Evolutionary conservation across 2,113 vertebrate species (phyloP), one percentile per base, ranked within the genome.

Genomic region (Pseudopipra pipra): DNA sequence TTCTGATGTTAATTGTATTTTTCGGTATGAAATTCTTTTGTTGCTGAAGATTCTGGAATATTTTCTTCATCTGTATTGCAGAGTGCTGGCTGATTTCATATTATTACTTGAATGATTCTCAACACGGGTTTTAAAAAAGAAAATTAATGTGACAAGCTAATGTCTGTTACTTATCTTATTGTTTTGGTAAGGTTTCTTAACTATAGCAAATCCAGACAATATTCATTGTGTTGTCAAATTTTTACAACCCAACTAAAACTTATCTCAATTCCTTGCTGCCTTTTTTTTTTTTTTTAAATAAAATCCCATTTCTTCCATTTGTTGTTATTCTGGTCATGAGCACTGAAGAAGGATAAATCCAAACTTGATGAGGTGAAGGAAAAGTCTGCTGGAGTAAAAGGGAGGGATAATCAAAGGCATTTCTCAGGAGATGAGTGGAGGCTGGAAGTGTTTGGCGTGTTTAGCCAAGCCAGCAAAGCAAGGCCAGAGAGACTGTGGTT

Each of bases 61-160:
- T 49, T 87, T 79, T 30, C 66, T 92, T 95, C n/a, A 31, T 87
- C 67, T 87, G 16, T 70, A 58, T 93, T 93, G 37, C n/a, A 41
- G 80, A 67, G 10, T 41, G 66, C 67, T 91, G 62, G 28, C 49
- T 95, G 81, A 66, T 82, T 85, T 85, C 18, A 2, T 72, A 21
- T 76, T 75, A 63, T 47, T 83, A 68, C 25, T 92, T n/a, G 63
- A 80, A 21, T 79, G 52, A 65, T 87, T 95, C 52, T 95, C 85
- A 52, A 46, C 46, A 11, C 43, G 19, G n/a, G 5, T 17, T 92
- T 89, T 65, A 46, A 68, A 82, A 67, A 91, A 39, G 23, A 72
- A 91, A 81, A 85, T 91, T 52, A 20, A 56, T 39, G 74, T 93
- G 81, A 89, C 85, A 91, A 94, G 46, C 49, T 91, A 52, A 37